Evolutionary conservation across 2,888 invertebrate species (phyloP).

Genomic region (Agriopis aurantiaria): DNA sequence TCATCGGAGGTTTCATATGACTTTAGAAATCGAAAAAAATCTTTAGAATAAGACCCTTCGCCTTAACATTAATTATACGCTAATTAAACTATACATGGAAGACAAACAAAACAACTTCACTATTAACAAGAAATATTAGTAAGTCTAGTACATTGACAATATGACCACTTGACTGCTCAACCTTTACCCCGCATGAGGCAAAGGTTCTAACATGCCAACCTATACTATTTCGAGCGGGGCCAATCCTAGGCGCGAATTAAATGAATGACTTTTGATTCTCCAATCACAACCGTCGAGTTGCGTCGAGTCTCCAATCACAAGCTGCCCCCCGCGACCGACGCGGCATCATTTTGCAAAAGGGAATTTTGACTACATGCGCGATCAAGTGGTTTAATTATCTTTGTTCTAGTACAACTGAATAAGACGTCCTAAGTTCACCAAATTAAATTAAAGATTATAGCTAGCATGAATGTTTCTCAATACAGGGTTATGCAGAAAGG

Average conservation of each 20-base stretch:
- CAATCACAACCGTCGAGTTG: too few species aligned
- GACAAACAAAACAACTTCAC: constrained; percentile 35
- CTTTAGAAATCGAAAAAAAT: constrained; percentile 5
- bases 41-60: neutral
- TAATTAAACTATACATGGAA: constrained; percentile 30
- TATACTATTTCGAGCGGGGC: too few species aligned
- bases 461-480: neutral
- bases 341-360: too few species aligned
- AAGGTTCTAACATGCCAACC: too few species aligned
- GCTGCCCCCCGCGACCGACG: too few species aligned
- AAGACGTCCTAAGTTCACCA: constrained; percentile 5
- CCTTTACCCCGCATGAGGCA: too few species aligned
- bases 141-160: neutral
- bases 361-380: too few species aligned
- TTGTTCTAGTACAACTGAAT: neutral
- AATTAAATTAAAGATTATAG: neutral
- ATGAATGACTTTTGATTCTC: too few species aligned
- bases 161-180: neutral
- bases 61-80: constrained; percentile 1
- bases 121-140: constrained; percentile 11
- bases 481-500: neutral
- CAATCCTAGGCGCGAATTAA: too few species aligned
- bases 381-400: too few species aligned
- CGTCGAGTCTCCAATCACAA: too few species aligned
- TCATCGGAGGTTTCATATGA: constrained; percentile 12